phyloP scores from a whole-genome alignment of 1,140 invertebrate species.

The Caenorhabditis brenneri region DNA sequence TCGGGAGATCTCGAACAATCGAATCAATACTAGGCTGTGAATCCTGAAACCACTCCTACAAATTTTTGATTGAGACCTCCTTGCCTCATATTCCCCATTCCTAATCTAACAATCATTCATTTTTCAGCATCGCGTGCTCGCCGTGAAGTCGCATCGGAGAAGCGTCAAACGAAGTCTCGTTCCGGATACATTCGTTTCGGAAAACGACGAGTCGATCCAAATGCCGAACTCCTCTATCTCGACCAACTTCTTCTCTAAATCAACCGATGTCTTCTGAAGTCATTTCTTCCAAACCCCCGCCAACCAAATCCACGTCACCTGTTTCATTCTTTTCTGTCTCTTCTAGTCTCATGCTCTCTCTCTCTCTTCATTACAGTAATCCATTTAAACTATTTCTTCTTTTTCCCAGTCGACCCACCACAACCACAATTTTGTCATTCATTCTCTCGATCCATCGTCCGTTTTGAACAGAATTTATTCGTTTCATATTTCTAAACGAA shows the following conservation, averaged over 20 bases:
- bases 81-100: too few species aligned
- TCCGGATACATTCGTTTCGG: constrained; percentile 32
- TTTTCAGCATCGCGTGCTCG: constrained; percentile 26
- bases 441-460: too few species aligned
- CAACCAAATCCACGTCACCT: constrained; percentile 20
- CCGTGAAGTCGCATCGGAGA: constrained; percentile 9
- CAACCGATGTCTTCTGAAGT: background rate
- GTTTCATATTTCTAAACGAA: constrained; percentile 37
- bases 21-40: too few species aligned
- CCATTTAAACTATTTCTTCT: background rate
- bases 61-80: too few species aligned
- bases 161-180: constrained; percentile 27
- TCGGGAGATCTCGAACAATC: too few species aligned
- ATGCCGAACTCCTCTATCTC: constrained; percentile 18
- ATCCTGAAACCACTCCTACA: too few species aligned
- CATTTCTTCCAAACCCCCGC: background rate
- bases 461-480: background rate
- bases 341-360: constrained; percentile 1
- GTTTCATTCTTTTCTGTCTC: constrained; percentile 21
- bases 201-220: constrained; percentile 27
- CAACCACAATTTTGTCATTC: background rate
- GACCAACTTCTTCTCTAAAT: constrained; percentile 30
- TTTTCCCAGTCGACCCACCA: constrained; percentile 10
- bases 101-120: too few species aligned
- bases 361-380: background rate